Conservation (phyloP, 2,797 vertebrate genomes). For the Eremophila alpestris region DNA sequence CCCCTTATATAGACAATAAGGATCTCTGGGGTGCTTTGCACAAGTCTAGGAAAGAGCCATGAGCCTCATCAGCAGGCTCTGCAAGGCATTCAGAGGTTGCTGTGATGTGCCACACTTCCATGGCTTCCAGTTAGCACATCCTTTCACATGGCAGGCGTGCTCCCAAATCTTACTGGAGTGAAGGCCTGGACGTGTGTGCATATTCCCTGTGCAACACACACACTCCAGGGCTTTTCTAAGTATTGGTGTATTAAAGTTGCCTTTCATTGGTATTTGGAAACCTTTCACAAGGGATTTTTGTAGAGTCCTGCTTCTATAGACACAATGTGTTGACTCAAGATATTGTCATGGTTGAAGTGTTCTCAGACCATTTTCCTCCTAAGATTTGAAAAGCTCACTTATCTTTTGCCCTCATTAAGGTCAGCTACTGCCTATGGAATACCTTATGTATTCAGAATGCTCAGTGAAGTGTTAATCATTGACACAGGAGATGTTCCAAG, state of each 20-base stretch:
- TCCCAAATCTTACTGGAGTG: not conserved
- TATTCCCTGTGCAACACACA: not conserved
- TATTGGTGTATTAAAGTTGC: not conserved
- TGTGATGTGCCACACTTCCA: not conserved
- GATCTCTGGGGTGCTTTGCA: not conserved
- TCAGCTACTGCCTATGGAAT: slow-evolving; percentile 15
- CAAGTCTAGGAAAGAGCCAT: not conserved
- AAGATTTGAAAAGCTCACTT: slow-evolving; percentile 14
- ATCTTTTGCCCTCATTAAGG: slow-evolving; percentile 37
- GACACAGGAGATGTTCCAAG: slow-evolving; percentile 45
- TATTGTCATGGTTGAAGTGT: not conserved
- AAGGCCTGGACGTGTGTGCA: not conserved
- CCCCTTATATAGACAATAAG: not conserved
- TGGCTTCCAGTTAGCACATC: not conserved
- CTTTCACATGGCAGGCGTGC: not conserved
- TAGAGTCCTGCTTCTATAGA: not conserved
- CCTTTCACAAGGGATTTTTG: not conserved
- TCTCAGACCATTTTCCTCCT: not conserved
- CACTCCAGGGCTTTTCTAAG: not conserved
- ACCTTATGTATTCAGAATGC: slow-evolving; percentile 32
- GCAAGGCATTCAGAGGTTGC: not conserved
- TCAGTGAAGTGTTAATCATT: slow-evolving; percentile 51
- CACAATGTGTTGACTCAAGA: not conserved
- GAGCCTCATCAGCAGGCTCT: not conserved
- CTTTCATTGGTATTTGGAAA: not conserved